Evolutionary conservation across 1,140 invertebrate genomes (phyloP).

Genomic region (Belonocnema kinseyi): DNA sequence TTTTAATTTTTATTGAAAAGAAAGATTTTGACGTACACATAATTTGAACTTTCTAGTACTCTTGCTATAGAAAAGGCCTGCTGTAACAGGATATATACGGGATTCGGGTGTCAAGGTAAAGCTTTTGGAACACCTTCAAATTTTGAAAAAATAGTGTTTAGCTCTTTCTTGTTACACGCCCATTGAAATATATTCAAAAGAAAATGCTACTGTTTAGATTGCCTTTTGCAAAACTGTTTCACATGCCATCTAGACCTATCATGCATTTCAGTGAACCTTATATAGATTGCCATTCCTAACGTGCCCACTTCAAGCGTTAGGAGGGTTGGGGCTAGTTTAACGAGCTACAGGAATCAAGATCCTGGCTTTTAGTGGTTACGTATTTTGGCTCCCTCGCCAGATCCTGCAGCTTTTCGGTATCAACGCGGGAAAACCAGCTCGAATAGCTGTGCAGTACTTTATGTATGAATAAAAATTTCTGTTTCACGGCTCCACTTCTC

Average conservation of each 20-base stretch:
- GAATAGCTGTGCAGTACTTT: not conserved
- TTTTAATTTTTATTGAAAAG: no score
- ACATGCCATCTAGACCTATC: not conserved
- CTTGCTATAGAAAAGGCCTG: no score
- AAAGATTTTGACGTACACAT: no score
- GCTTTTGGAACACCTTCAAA: no score
- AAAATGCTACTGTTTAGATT: not conserved
- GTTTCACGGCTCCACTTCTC: not conserved
- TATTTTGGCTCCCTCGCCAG: conserved; percentile 55
- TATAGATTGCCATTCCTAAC: conserved; percentile 16
- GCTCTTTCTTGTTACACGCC: no score
- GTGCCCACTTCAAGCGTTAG: conserved; percentile 4
- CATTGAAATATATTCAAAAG: no score
- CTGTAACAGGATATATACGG: no score
- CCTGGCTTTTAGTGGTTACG: conserved; percentile 28
- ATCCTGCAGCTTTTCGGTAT: conserved; percentile 67
- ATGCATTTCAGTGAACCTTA: not conserved
- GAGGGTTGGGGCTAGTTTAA: conserved; percentile 43
- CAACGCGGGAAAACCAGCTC: conserved; percentile 66
- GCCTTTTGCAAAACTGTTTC: not conserved
- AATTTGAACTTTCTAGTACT: no score
- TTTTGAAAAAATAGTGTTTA: no score
- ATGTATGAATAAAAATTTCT: conserved; percentile 46
- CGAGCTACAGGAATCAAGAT: conserved; percentile 49
- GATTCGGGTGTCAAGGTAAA: no score